Evolutionary conservation across 2,888 invertebrate genomes (phyloP).

Genomic region (Oxytorus armatus): DNA sequence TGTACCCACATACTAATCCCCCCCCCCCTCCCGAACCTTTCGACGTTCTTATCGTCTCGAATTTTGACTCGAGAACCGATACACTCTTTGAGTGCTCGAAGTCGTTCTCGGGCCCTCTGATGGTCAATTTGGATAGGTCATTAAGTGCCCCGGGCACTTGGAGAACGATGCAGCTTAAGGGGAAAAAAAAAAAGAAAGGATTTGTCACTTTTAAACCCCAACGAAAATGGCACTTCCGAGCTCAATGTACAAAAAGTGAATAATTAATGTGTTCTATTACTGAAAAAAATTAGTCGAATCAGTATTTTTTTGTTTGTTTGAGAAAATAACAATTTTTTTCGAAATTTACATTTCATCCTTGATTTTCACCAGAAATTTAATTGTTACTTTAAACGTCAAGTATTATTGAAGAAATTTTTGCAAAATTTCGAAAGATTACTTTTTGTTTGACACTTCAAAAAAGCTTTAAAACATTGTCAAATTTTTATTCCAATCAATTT

Average conservation of each 20-base stretch:
- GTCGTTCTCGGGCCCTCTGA: slow-evolving; percentile 24
- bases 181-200: not conserved
- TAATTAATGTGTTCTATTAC: too few relatives aligned
- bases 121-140: slow-evolving; percentile 36
- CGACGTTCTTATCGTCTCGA: slow-evolving; percentile 43
- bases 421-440: too few relatives aligned
- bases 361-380: too few relatives aligned
- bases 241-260: not conserved
- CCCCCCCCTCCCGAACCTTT: slow-evolving; percentile 38
- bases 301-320: too few relatives aligned
- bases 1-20: slow-evolving; percentile 15
- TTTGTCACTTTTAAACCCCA: slow-evolving; percentile 20
- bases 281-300: too few relatives aligned
- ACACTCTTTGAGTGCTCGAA: slow-evolving; percentile 52
- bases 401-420: too few relatives aligned
- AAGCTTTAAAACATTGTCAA: too few relatives aligned
- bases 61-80: slow-evolving; percentile 37
- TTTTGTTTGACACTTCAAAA: too few relatives aligned
- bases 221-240: slow-evolving; percentile 9
- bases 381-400: too few relatives aligned
- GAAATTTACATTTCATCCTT: too few relatives aligned
- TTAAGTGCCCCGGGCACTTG: slow-evolving; percentile 33
- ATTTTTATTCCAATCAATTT: too few relatives aligned
- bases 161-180: not conserved
- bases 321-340: too few relatives aligned